Evolutionary conservation across 1,140 invertebrate genomes (phyloP).

Genomic region (Cyclargus thomasi): DNA sequence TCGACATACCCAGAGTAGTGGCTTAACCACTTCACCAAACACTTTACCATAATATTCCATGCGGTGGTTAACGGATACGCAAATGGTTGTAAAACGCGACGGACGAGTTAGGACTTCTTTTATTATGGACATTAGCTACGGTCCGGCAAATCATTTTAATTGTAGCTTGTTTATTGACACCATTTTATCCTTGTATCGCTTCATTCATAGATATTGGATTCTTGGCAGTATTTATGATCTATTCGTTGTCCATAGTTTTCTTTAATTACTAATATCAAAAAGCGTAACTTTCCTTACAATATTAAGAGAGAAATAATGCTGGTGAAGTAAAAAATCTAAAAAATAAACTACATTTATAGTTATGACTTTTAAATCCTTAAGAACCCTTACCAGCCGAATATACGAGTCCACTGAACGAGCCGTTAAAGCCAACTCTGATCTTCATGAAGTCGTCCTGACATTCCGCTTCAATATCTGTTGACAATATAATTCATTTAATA

Average conservation of each 20-base stretch:
- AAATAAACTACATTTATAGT: too few species aligned
- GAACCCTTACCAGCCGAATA: slow-evolving; percentile 94
- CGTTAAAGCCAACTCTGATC: slow-evolving; percentile 93
- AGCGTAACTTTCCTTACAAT: too few species aligned
- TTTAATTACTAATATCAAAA: too few species aligned
- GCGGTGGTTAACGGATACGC: not conserved
- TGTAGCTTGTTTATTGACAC: too few species aligned
- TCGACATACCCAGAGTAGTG: slow-evolving; percentile 28
- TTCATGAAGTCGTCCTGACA: slow-evolving; percentile 98
- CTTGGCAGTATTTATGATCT: slow-evolving; percentile 29
- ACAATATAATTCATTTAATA: slow-evolving; percentile 24
- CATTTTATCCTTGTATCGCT: too few species aligned
- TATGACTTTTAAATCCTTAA: too few species aligned
- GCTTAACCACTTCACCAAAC: not conserved
- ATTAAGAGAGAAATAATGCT: too few species aligned
- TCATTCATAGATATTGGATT: too few species aligned
- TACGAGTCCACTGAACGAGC: slow-evolving; percentile 90
- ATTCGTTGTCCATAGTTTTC: too few species aligned
- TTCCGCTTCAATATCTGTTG: slow-evolving; percentile 93
- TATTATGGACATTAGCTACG: not conserved
- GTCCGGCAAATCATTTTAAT: too few species aligned
- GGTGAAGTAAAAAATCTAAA: too few species aligned
- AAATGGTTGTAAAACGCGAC: not conserved
- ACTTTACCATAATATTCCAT: slow-evolving; percentile 1
- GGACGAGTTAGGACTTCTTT: not conserved